Conservation (phyloP, 2,113 vertebrate species). For the Marmota monax region DNA sequence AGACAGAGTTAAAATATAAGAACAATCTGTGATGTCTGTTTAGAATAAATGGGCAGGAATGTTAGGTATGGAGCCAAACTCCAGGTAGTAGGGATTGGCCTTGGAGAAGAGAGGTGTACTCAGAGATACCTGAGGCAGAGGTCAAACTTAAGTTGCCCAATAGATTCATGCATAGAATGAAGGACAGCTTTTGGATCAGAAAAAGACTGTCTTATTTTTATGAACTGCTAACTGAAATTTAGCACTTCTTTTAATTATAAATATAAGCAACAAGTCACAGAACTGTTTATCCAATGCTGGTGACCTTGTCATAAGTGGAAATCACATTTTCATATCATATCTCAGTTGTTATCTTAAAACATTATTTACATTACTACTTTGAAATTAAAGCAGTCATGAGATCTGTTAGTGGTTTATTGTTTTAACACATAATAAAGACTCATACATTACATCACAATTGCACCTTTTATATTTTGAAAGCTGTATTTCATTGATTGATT, state of each 20-base stretch:
- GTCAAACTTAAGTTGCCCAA: background rate
- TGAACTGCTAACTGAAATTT: background rate
- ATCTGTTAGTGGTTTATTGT: background rate
- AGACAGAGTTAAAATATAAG: background rate
- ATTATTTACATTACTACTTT: background rate
- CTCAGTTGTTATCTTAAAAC: background rate
- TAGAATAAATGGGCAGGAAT: background rate
- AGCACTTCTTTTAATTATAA: background rate
- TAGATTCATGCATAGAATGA: background rate
- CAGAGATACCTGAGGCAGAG: too few relatives aligned
- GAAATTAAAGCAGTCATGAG: background rate
- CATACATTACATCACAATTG: background rate
- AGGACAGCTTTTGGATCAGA: background rate
- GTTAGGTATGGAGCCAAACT: background rate
- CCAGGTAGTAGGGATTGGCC: too few relatives aligned
- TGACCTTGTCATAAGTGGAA: background rate
- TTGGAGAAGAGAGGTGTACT: background rate
- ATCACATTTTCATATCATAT: background rate
- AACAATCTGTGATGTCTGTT: background rate
- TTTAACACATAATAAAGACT: background rate
- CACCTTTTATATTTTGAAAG: background rate
- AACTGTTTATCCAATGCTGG: background rate
- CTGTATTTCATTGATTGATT: background rate
- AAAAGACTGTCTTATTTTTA: background rate
- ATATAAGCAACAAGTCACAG: background rate